Conservation (phyloP, 2,113 vertebrate genomes). For the Seriola rivoliana region DNA sequence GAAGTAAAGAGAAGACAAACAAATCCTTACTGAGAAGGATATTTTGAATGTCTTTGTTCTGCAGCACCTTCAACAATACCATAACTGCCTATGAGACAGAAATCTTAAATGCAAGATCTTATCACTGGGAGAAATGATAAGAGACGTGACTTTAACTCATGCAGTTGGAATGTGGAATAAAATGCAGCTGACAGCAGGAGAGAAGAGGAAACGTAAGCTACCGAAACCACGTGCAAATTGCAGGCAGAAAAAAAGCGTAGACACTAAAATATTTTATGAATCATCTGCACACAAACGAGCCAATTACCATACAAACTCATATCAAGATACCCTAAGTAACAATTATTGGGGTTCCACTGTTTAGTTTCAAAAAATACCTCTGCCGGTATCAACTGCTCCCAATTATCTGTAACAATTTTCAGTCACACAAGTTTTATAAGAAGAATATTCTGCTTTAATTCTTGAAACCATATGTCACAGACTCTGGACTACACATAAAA, state of each 20-base stretch:
- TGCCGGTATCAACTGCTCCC: background rate
- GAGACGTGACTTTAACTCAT: conserved; percentile 40
- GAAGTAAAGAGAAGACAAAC: conserved; percentile 5
- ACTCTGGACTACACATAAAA: background rate
- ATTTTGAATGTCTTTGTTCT: conserved; percentile 49
- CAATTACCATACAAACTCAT: background rate
- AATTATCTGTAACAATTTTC: background rate
- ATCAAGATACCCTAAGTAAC: background rate
- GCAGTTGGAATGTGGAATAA: conserved; percentile 29
- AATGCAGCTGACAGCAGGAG: conserved; percentile 15
- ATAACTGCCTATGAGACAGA: conserved; percentile 42
- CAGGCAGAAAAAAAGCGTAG: background rate
- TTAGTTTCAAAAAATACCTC: background rate
- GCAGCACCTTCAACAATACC: conserved; percentile 22
- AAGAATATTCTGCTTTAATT: background rate
- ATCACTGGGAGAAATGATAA: conserved; percentile 54
- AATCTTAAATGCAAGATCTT: conserved; percentile 41
- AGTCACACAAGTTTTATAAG: background rate
- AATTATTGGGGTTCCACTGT: background rate
- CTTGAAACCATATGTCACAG: background rate
- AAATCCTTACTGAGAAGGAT: conserved; percentile 30
- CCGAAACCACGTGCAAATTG: background rate
- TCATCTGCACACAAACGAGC: conserved; percentile 29
- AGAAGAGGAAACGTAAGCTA: conserved; percentile 6
- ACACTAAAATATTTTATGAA: conserved; percentile 5